Base-by-base conservation (phyloP, 2,888 invertebrate genomes). In the Cecidostiba fungosa region DNA sequence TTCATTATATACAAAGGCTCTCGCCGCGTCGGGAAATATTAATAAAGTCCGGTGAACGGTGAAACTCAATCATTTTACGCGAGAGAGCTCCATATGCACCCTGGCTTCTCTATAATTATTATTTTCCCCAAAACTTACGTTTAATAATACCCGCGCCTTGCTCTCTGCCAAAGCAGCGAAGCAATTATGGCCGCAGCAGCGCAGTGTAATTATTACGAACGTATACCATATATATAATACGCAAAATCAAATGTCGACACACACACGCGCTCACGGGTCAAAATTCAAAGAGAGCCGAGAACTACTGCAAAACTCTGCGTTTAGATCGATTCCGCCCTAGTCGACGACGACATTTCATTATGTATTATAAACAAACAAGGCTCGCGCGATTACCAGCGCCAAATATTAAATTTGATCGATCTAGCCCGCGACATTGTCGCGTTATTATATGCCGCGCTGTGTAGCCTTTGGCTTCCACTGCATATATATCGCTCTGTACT, bases 61-160 rank as follows among this genome's bases (percentile, higher is more conserved):
- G 87, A 87, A 87, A 87, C 83, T 87, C 80, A 87, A 87, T 87
- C 82, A 85, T 85, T 87, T 85, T 85, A 50, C 77, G 66, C n/a
- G 54, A n/a, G 54, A n/a, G 36, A 76, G 14, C 26, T 14, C 43
- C 3, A 26, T 10, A 19, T 8, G 54, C 39, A 19, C 50, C 26
- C n/a, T n/a, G 19, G 32, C 1, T 66, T 76, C 69, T 70, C 79
- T 54, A 54, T 80, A 82, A 87, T 85, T 85, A 85, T 87, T 83
- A 87, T 85, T 82, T 85, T 87, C 76, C 32, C 47, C 62, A 54
- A 78, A 86, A 84, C 82, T 85, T 86, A 78, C 74, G 76, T 72
- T 82, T 72, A 86, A 80, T 80, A 86, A 83, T 70, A 79, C 26
- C 16, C 23, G 5, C 47, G 5, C 47, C 29, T 29, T 16, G 26